phyloP scores from a whole-genome alignment of 2,113 vertebrate species.

The Egretta garzetta region DNA sequence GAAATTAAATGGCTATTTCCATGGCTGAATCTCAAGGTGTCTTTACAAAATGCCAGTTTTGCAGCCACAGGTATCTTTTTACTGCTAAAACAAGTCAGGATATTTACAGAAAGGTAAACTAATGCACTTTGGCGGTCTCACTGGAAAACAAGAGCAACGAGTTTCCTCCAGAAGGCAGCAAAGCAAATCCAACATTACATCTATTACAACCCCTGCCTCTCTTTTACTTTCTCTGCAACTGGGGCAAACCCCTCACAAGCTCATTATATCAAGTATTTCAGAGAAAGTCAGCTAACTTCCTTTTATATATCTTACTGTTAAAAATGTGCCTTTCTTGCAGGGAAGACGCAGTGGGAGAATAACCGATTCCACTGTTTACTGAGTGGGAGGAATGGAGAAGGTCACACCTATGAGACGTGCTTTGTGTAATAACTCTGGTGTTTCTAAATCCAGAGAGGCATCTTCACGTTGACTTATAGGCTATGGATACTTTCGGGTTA shows the following conservation, averaged over 20 bases:
- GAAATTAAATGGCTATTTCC: background rate
- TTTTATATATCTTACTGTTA: background rate
- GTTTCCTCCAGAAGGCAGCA: background rate
- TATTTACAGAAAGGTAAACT: conserved; percentile 16
- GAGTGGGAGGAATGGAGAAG: background rate
- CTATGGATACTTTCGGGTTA: background rate
- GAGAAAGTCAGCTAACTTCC: background rate
- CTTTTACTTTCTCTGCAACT: background rate
- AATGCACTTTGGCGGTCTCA: background rate
- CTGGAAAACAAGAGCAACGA: background rate
- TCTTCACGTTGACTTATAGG: background rate
- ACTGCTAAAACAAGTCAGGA: background rate
- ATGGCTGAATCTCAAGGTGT: background rate
- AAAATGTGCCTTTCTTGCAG: background rate
- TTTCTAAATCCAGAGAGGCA: conserved; percentile 5
- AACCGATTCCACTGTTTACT: background rate
- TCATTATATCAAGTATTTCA: background rate
- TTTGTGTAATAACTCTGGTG: background rate
- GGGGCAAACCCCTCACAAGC: background rate
- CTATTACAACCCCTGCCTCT: background rate
- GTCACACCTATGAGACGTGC: background rate
- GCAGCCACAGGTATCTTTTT: background rate
- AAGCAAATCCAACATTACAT: background rate
- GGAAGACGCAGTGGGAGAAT: background rate
- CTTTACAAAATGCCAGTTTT: background rate